These are phyloP conservation scores for Dipodomys merriami DNA, from an alignment of 2,113 vertebrate species.

Conservation along the genomic window DNA sequence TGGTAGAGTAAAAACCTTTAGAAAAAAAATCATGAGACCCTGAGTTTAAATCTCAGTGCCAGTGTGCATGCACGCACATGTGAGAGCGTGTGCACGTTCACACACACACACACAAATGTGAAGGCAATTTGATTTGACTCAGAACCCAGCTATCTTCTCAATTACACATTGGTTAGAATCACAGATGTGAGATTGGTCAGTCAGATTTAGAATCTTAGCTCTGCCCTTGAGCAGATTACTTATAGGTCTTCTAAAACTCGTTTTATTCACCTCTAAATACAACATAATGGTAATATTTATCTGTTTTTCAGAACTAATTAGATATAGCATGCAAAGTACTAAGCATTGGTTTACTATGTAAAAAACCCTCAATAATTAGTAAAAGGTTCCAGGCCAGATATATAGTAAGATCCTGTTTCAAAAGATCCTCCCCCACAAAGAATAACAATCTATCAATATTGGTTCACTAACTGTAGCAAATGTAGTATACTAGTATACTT, in stretches of 20 bases:
- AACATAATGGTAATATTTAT: neutral
- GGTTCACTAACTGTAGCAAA: neutral
- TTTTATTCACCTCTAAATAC: neutral
- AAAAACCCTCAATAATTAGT: neutral
- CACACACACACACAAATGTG: no score
- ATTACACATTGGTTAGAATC: neutral
- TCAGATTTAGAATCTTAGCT: neutral
- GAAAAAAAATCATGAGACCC: no score
- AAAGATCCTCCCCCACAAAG: neutral
- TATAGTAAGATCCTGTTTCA: neutral
- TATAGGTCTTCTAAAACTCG: neutral
- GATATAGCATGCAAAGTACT: neutral
- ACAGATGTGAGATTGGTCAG: neutral
- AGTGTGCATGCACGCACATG: no score
- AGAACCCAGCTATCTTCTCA: neutral
- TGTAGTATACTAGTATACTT: neutral
- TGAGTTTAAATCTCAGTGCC: no score
- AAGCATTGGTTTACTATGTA: neutral
- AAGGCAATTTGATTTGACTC: neutral
- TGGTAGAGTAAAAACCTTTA: no score
- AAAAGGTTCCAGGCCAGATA: neutral
- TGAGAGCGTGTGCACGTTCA: rapidly evolving
- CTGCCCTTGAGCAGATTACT: neutral
- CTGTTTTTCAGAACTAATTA: neutral
- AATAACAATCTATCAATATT: neutral